Conservation (phyloP, 2,113 vertebrate genomes). For the Rhinichthys klamathensis region DNA sequence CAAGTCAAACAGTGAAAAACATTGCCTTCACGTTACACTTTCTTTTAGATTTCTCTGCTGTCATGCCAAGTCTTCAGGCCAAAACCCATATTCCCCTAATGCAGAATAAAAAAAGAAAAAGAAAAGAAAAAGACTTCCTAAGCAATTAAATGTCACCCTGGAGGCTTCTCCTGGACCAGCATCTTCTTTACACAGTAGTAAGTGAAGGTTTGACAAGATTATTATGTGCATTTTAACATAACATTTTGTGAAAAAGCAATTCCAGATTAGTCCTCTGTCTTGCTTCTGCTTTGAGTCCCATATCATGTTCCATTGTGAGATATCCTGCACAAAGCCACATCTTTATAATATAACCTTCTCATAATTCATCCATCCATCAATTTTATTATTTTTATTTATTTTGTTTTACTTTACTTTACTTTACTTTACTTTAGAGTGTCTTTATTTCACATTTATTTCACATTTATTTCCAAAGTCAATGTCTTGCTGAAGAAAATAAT, state of each 20-base stretch:
- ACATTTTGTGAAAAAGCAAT: neutral
- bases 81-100: conserved; percentile 46
- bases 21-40: conserved; percentile 37
- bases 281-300: neutral
- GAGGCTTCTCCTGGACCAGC: conserved; percentile 28
- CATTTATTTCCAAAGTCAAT: neutral
- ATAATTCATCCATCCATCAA: neutral
- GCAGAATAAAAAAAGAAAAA: conserved; percentile 32
- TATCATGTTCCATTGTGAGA: neutral
- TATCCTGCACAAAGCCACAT: neutral
- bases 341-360: neutral
- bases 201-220: neutral
- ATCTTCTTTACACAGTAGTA: conserved; percentile 16
- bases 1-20: conserved; percentile 62
- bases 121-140: conserved; percentile 39
- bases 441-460: neutral
- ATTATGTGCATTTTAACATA: neutral
- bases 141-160: conserved; percentile 51
- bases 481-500: neutral
- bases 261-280: neutral
- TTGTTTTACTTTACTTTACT: neutral
- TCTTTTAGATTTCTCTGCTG: conserved; percentile 51
- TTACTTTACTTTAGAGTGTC: neutral
- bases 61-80: conserved; percentile 36
- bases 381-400: neutral